A percentile compares a stretch with the other conserved stretches of the same genome.
Evolutionary conservation across 1,140 invertebrate species (phyloP).

Genomic region (Pogonognathellus flavescens): DNA sequence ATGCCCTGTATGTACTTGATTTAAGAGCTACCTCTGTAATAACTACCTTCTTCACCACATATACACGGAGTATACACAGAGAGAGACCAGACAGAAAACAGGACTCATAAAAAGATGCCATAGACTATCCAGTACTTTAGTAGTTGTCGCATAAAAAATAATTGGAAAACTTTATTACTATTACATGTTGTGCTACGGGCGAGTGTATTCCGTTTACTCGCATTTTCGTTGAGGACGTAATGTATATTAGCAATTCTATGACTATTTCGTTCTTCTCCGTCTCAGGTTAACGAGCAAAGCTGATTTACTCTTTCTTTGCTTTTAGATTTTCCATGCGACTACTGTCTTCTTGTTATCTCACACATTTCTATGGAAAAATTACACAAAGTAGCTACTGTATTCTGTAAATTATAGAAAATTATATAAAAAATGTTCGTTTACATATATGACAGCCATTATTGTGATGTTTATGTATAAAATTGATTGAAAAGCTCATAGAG

Average conservation of each 20-base stretch:
- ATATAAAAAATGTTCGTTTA: too few relatives aligned
- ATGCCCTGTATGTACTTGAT: neutral
- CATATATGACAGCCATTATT: too few relatives aligned
- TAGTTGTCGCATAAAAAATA: constrained; percentile 49
- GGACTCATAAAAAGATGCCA: neutral
- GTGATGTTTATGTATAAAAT: too few relatives aligned
- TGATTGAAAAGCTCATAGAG: neutral
- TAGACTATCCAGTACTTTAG: constrained; percentile 24
- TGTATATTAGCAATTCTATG: neutral
- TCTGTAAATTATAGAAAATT: too few relatives aligned
- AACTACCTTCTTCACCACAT: neutral
- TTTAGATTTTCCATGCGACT: too few relatives aligned
- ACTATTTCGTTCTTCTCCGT: neutral
- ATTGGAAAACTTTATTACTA: constrained; percentile 43
- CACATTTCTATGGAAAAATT: too few relatives aligned
- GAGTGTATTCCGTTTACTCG: neutral
- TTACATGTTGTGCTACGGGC: neutral
- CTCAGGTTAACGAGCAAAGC: too few relatives aligned
- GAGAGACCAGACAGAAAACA: neutral
- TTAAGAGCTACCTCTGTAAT: neutral
- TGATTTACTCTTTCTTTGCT: too few relatives aligned
- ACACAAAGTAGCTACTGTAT: too few relatives aligned
- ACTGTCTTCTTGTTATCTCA: too few relatives aligned
- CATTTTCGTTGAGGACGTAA: neutral
- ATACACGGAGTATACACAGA: neutral